Conservation (phyloP, 1,140 invertebrate genomes). For the Tetramorium simillimum region DNA sequence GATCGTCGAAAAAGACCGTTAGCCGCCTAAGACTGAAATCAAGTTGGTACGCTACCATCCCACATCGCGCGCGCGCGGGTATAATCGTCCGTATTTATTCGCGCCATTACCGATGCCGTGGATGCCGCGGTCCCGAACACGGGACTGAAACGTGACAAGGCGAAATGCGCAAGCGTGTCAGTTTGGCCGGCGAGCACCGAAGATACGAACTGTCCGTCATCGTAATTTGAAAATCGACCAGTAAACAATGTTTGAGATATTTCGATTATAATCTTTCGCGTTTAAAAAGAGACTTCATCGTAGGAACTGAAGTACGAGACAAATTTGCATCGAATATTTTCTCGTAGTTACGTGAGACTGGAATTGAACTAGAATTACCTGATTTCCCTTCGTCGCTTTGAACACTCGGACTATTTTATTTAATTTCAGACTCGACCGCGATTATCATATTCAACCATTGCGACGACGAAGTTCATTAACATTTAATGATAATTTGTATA, state of each 20-base stretch:
- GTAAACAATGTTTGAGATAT: background rate
- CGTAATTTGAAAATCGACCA: background rate
- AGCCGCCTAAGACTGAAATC: slow-evolving; percentile 44
- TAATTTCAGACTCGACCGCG: background rate
- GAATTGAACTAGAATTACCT: background rate
- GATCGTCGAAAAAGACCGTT: slow-evolving; percentile 64
- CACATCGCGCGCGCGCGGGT: slow-evolving; percentile 6
- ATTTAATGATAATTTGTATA: slow-evolving; percentile 3
- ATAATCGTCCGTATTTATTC: slow-evolving; percentile 49
- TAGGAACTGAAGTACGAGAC: background rate
- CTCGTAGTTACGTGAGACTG: background rate
- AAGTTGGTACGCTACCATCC: slow-evolving; percentile 44
- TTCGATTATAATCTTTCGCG: background rate
- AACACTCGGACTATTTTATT: background rate
- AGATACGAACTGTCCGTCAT: background rate
- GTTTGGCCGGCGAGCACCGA: background rate
- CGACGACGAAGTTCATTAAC: background rate
- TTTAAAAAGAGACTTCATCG: background rate
- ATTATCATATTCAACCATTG: background rate
- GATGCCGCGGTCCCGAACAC: background rate
- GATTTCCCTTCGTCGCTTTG: background rate
- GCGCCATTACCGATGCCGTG: slow-evolving; percentile 16
- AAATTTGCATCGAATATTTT: background rate
- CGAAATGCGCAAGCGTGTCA: background rate
- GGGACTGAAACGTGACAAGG: slow-evolving; percentile 26